phyloP scores from a whole-genome alignment of 2,888 invertebrate genomes.

The Drosophila fungiperda region DNA sequence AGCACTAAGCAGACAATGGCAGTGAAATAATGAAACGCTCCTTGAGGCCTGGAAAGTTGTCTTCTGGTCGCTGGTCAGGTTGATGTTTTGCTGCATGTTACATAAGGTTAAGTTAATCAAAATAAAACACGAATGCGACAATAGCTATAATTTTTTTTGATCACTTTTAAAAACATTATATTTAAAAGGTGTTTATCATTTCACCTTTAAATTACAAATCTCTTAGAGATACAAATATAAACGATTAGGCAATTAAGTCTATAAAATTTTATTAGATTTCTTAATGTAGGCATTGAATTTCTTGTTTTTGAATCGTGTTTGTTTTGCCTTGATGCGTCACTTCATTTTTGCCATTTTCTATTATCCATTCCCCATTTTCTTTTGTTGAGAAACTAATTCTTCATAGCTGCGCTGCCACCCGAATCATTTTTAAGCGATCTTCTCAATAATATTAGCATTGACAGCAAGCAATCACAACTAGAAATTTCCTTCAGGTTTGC shows the following conservation, averaged over 20 bases:
- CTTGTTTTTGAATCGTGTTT: slow-evolving; percentile 11
- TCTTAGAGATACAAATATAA: slow-evolving; percentile 71
- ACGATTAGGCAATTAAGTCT: slow-evolving; percentile 49
- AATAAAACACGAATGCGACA: neutral
- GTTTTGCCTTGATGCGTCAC: neutral
- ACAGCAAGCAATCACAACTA: slow-evolving; percentile 41
- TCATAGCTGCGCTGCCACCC: slow-evolving; percentile 2
- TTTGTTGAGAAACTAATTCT: slow-evolving; percentile 16
- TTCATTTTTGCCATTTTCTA: neutral
- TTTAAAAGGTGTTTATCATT: slow-evolving; percentile 65
- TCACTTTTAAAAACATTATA: slow-evolving; percentile 71
- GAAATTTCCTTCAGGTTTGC: slow-evolving; percentile 46
- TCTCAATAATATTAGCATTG: slow-evolving; percentile 10
- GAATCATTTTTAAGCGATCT: neutral
- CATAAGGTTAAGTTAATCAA: neutral
- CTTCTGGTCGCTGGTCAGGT: neutral
- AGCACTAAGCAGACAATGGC: neutral
- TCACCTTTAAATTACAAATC: slow-evolving; percentile 63
- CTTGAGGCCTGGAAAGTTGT: neutral
- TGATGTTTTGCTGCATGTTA: neutral
- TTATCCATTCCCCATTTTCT: neutral
- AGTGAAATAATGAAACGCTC: neutral
- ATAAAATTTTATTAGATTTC: slow-evolving; percentile 32
- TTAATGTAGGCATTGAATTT: slow-evolving; percentile 29
- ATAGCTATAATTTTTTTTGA: slow-evolving; percentile 15